phyloP scores from a whole-genome alignment of 2,888 invertebrate genomes.

The Cryptus viduatorius region DNA sequence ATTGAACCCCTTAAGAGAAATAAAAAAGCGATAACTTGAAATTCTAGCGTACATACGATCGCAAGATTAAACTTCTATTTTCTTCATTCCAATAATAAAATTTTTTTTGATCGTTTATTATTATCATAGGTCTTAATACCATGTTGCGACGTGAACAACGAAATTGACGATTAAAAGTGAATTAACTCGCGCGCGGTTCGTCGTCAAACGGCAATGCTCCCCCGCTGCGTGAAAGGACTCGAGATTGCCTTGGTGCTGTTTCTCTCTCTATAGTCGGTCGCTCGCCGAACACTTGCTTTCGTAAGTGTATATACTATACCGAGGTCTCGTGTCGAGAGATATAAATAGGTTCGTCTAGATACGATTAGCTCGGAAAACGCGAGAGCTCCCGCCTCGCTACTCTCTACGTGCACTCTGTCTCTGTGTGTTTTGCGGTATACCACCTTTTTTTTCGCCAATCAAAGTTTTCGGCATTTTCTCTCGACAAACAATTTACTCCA shows the following conservation, averaged over 20 bases:
- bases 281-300: conserved; percentile 38
- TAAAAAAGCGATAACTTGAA: no score
- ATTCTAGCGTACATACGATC: no score
- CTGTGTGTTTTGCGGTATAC: background rate
- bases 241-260: conserved; percentile 17
- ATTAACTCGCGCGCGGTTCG: conserved; percentile 16
- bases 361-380: conserved; percentile 52
- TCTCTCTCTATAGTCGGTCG: background rate
- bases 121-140: no score
- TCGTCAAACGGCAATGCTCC: conserved; percentile 8
- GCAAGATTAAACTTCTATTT: no score
- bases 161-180: conserved; percentile 18
- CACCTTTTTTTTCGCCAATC: no score
- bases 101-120: no score
- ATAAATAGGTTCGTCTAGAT: conserved; percentile 62
- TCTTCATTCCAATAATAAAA: no score
- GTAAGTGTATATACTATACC: conserved; percentile 52
- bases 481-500: no score
- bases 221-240: conserved; percentile 9
- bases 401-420: background rate
- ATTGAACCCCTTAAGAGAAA: no score
- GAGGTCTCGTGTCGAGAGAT: conserved; percentile 37
- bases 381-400: conserved; percentile 5
- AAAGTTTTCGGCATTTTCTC: no score
- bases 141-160: background rate